Evolutionary conservation across 2,888 invertebrate species (phyloP), one percentile per base, ranked within the genome.

Genomic region (Lagria hirta): DNA sequence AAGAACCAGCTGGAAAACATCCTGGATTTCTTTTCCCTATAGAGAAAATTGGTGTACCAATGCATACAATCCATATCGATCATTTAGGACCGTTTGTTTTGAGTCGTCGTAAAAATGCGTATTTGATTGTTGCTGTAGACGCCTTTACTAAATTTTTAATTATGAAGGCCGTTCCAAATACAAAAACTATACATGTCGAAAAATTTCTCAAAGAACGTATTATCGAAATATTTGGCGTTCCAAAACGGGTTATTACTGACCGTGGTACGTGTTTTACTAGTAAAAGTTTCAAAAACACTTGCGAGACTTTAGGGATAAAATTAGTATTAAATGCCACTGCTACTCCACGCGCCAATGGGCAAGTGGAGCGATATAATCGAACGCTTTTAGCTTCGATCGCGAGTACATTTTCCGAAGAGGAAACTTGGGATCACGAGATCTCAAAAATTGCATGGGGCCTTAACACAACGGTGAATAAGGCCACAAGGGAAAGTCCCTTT

Each of bases 11-110:
- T 8, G 59, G 58, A 5, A 54, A 51, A 23, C 52, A 47, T 23
- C 56, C 58, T 27, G 71, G 71, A 4, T 44, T 48, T 11, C 48
- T 71, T 8, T 58, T 69, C 32, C 61, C 68, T 0, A 71, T 72
- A 5, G 59, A 60, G 5, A 70, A 20, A 21, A 21, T 6, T 5
- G 15, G 4, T 2, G 50, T 59, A 3, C 69, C 69, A 0, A 68
- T 72, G 27, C 61, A 70, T 38, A 70, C 66, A 0, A 13, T 71
- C 6, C 69, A 71, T 43, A 29, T 70, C 0, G 70, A 72, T 49
- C 69, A 71, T 38, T 37, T 70, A 3, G 67, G 68, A 1, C 69
- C 68, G 4, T 70, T 70, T 43, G 56, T 62, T 2, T 55, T 45
- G 6, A 64, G 58, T 24, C 56, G 46, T n/a, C 54, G 36, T 1